Evolutionary conservation across 2,113 vertebrate genomes (phyloP).

Genomic region (Aphyosemion australe): DNA sequence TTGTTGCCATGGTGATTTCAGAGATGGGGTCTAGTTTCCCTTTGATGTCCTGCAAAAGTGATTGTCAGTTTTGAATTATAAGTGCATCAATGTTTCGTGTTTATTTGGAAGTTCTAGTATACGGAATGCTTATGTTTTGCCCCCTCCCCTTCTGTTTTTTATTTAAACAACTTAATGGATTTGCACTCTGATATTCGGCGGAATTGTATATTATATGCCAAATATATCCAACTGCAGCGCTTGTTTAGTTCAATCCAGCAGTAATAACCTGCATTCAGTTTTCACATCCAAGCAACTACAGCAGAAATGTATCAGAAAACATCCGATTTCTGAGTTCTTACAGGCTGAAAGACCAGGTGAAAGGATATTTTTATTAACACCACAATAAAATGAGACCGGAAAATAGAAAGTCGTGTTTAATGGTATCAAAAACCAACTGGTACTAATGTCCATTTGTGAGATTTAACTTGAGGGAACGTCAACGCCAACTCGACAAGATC

Average conservation of each 20-base stretch:
- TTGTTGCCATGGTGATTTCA: slow-evolving; percentile 49
- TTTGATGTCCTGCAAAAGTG: slow-evolving; percentile 33
- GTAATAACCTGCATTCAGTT: slow-evolving; percentile 70
- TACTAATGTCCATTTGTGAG: neutral
- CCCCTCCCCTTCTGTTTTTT: slow-evolving; percentile 16
- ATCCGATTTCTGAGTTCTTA: slow-evolving; percentile 37
- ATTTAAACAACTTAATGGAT: slow-evolving; percentile 22
- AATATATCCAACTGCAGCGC: slow-evolving; percentile 44
- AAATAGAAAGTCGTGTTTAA: slow-evolving; percentile 3
- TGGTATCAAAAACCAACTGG: slow-evolving; percentile 1
- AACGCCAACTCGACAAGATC: slow-evolving; percentile 15
- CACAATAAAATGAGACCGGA: slow-evolving; percentile 7
- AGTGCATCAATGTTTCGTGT: slow-evolving; percentile 47
- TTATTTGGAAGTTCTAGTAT: slow-evolving; percentile 38
- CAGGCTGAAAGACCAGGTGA: neutral
- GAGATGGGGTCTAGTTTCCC: slow-evolving; percentile 40
- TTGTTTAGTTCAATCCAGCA: slow-evolving; percentile 23
- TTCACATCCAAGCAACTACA: slow-evolving; percentile 31
- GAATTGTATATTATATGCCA: slow-evolving; percentile 9
- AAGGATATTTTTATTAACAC: slow-evolving; percentile 15
- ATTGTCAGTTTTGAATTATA: slow-evolving; percentile 35
- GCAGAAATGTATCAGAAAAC: slow-evolving; percentile 35
- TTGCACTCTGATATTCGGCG: slow-evolving; percentile 35
- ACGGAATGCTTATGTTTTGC: slow-evolving; percentile 45
- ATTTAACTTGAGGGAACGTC: slow-evolving; percentile 22